Percentiles rank a stretch among this genome's conserved stretches.
Conservation (phyloP, 1,140 invertebrate genomes). For the Meteorus sp. region DNA sequence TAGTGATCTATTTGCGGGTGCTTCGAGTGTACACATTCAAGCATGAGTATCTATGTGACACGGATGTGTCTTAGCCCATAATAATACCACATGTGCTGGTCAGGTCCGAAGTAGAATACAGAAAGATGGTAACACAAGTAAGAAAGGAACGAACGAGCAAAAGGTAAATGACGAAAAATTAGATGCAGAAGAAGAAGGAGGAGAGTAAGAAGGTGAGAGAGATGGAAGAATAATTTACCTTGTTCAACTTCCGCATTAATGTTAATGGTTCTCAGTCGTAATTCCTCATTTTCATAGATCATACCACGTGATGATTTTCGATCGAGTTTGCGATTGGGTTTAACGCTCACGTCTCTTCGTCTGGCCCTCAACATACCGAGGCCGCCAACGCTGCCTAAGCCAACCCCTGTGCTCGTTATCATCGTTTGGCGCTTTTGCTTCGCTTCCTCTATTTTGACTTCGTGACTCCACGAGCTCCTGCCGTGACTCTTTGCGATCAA, state of each 20-base stretch:
- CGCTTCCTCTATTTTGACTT: too few species aligned
- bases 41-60: background rate
- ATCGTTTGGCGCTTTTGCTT: constrained; percentile 5
- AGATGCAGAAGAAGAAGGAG: background rate
- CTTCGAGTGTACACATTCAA: constrained; percentile 3
- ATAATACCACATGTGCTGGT: too few species aligned
- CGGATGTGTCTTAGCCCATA: constrained; percentile 12
- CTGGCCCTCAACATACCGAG: constrained; percentile 68
- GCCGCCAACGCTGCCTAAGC: constrained; percentile 14
- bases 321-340: constrained; percentile 76
- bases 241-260: constrained; percentile 92
- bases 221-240: constrained; percentile 60
- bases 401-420: constrained; percentile 22
- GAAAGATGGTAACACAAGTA: too few species aligned
- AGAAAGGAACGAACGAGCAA: too few species aligned
- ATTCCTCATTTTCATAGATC: constrained; percentile 90
- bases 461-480: too few species aligned
- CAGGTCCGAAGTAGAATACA: too few species aligned
- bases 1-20: constrained; percentile 14
- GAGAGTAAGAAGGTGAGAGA: background rate
- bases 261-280: constrained; percentile 85
- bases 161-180: background rate
- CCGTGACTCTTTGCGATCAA: too few species aligned
- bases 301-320: constrained; percentile 82
- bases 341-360: constrained; percentile 71